phyloP scores from a whole-genome alignment of 2,888 invertebrate genomes.

The Yponomeuta sedellus region DNA sequence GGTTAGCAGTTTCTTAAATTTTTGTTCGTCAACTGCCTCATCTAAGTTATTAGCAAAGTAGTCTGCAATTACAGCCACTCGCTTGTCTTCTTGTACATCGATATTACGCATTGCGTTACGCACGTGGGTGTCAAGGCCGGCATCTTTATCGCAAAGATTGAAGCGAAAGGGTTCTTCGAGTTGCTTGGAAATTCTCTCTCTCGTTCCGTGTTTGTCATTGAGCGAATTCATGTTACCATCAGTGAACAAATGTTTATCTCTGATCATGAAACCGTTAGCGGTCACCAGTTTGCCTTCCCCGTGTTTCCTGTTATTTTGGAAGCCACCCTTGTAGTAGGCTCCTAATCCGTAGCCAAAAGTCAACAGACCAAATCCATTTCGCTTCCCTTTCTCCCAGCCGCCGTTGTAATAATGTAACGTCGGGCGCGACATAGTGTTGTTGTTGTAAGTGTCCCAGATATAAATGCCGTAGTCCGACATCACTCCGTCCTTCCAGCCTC shows the following conservation, averaged over 20 bases:
- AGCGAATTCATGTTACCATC: conserved; percentile 51
- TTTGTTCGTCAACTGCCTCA: not conserved
- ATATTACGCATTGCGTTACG: conserved; percentile 52
- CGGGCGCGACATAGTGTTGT: conserved; percentile 71
- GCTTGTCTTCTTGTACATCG: conserved; percentile 43
- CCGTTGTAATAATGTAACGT: conserved; percentile 72
- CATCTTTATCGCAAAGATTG: not conserved
- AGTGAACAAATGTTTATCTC: conserved; percentile 65
- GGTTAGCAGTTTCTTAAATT: not conserved
- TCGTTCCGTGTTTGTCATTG: not conserved
- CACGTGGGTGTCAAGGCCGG: conserved; percentile 48
- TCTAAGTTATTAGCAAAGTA: conserved; percentile 44
- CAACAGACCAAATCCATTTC: conserved; percentile 67
- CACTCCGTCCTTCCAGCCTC: conserved; percentile 74
- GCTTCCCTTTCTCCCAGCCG: conserved; percentile 70
- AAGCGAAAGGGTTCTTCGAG: not conserved
- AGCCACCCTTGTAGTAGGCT: conserved; percentile 73
- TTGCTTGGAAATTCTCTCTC: not conserved
- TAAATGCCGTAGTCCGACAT: conserved; percentile 78
- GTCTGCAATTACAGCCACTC: conserved; percentile 41
- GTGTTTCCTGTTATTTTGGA: conserved; percentile 73
- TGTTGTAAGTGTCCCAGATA: conserved; percentile 72
- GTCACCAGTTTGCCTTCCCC: conserved; percentile 73
- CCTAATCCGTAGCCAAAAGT: conserved; percentile 73
- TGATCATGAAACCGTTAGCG: conserved; percentile 71